Evolutionary conservation across 2,797 vertebrate genomes (phyloP).

Genomic region (Crenichthys baileyi): DNA sequence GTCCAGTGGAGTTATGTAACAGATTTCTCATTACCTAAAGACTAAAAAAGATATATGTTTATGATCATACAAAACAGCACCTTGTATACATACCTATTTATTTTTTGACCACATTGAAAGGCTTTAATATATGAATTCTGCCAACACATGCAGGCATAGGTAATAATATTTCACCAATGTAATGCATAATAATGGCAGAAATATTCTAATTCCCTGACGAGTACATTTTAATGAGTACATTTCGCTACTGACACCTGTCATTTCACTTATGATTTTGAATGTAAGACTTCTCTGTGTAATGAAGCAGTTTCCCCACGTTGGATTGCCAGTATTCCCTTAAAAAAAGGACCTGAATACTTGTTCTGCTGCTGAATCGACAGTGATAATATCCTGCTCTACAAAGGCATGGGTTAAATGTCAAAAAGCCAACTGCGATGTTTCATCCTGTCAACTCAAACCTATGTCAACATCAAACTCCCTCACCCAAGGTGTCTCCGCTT

Average conservation of each 20-base stretch:
- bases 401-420: constrained; percentile 47
- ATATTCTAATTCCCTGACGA: neutral
- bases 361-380: neutral
- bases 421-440: constrained; percentile 60
- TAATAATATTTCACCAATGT: constrained; percentile 11
- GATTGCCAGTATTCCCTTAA: neutral
- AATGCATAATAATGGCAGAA: constrained; percentile 10
- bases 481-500: constrained; percentile 61
- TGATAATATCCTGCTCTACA: constrained; percentile 16
- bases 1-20: neutral
- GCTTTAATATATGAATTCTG: neutral
- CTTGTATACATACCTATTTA: neutral
- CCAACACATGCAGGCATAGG: neutral
- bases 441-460: constrained; percentile 57
- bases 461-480: constrained; percentile 63
- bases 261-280: constrained; percentile 1
- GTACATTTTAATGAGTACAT: constrained; percentile 7
- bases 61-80: neutral
- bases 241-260: constrained; percentile 1
- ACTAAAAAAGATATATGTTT: neutral
- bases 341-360: neutral
- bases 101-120: neutral
- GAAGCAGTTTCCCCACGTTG: neutral
- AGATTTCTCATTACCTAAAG: constrained; percentile 1
- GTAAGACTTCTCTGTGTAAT: neutral